phyloP scores from a whole-genome alignment of 2,113 vertebrate species.

The Hemiprocne comata region DNA sequence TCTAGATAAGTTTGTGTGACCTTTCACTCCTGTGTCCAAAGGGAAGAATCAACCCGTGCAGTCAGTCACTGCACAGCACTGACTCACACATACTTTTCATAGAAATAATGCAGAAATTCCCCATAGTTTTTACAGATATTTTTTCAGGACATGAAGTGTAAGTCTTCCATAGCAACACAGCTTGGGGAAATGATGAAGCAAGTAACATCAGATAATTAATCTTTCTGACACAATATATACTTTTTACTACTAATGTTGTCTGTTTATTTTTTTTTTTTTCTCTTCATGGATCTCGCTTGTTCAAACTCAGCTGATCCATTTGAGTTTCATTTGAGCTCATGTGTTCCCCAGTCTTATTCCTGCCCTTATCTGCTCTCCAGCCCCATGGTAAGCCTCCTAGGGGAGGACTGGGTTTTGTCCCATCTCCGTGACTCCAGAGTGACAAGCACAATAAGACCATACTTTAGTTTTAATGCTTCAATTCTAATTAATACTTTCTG shows the following conservation, averaged over 20 bases:
- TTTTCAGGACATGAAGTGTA: conserved; percentile 32
- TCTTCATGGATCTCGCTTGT: neutral
- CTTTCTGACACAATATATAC: neutral
- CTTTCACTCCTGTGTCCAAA: conserved; percentile 38
- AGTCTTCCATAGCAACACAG: conserved; percentile 43
- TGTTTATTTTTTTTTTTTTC: neutral
- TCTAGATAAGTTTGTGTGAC: conserved; percentile 35
- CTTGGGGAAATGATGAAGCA: conserved; percentile 31
- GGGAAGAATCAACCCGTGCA: conserved; percentile 38
- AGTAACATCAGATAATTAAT: conserved; percentile 32
- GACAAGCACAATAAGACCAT: neutral
- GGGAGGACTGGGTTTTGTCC: neutral
- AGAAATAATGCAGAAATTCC: conserved; percentile 59
- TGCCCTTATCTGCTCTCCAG: neutral
- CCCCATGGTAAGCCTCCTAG: neutral
- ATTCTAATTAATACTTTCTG: neutral
- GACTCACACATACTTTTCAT: conserved; percentile 61
- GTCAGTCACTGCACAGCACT: conserved; percentile 25
- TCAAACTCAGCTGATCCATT: neutral
- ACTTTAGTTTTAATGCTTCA: neutral
- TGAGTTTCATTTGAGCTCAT: neutral
- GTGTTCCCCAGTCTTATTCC: neutral
- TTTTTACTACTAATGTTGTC: neutral
- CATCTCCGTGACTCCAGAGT: neutral
- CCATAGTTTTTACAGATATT: conserved; percentile 30